A percentile compares a stretch with the other conserved stretches of the same genome.
phyloP scores from a whole-genome alignment of 2,888 invertebrate genomes.

The Endotricha flammealis region DNA sequence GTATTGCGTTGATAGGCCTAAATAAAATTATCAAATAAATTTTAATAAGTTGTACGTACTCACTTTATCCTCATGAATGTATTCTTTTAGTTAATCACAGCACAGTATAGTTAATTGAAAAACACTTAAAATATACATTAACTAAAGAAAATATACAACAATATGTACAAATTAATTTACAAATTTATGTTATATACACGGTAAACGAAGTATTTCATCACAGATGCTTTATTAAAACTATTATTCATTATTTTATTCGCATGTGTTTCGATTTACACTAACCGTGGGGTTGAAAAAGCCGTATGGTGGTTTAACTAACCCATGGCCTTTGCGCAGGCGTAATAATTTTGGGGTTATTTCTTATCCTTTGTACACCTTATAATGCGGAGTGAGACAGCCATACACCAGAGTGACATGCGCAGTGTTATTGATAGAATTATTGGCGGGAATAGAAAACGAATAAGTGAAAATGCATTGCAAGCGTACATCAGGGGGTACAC shows the following conservation, averaged over 20 bases:
- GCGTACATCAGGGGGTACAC: too few relatives aligned
- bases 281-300: conserved; percentile 20
- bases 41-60: too few relatives aligned
- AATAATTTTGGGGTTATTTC: conserved; percentile 48
- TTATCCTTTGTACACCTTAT: conserved; percentile 34
- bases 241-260: conserved; percentile 7
- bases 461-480: too few relatives aligned
- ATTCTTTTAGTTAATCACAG: not conserved
- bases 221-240: conserved; percentile 16
- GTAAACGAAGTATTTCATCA: too few relatives aligned
- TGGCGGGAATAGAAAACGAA: conserved; percentile 43
- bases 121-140: not conserved
- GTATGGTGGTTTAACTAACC: conserved; percentile 18
- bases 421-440: conserved; percentile 65
- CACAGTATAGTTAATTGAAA: not conserved
- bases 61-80: not conserved
- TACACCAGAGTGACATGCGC: conserved; percentile 57
- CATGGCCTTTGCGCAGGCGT: conserved; percentile 49
- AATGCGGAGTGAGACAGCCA: conserved; percentile 35
- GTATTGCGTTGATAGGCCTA: too few relatives aligned
- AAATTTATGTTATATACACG: not conserved
- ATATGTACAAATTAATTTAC: conserved; percentile 10
- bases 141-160: not conserved
- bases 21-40: too few relatives aligned
- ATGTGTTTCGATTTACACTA: conserved; percentile 17